Conservation (phyloP, 2,888 invertebrate species). For the Adelphocoris suturalis region DNA sequence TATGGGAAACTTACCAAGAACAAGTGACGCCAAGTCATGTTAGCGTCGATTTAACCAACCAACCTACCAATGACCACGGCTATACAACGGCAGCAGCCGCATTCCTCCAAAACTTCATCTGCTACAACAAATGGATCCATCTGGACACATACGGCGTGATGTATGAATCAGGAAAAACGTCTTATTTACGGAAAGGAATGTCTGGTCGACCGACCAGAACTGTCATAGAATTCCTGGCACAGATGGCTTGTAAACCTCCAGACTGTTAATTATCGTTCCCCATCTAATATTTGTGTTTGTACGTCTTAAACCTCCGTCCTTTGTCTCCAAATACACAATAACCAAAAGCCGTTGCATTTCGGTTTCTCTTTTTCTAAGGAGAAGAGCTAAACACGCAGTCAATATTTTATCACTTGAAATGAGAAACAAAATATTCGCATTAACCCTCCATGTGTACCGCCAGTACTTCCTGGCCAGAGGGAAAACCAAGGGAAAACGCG, state of each 20-base stretch:
- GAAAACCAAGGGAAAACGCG: no score
- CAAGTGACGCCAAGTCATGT: conserved; percentile 71
- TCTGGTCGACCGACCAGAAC: conserved; percentile 89
- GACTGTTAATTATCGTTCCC: conserved; percentile 51
- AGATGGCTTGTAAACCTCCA: conserved; percentile 77
- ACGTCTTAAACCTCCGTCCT: conserved; percentile 18
- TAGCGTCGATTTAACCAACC: conserved; percentile 72
- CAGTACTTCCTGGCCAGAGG: no score
- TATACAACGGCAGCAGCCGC: conserved; percentile 88
- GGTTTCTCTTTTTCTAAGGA: no score
- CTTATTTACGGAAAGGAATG: conserved; percentile 84
- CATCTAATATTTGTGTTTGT: neutral
- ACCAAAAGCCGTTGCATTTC: neutral
- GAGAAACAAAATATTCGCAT: no score
- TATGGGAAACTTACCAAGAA: conserved; percentile 78
- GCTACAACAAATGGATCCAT: conserved; percentile 88
- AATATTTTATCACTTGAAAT: no score
- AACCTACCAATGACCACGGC: conserved; percentile 70
- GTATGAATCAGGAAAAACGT: conserved; percentile 83
- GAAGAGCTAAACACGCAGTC: no score
- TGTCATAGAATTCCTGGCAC: conserved; percentile 85
- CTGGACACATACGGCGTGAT: conserved; percentile 90
- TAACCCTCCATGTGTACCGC: no score
- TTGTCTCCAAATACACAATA: conserved; percentile 32
- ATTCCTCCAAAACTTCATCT: conserved; percentile 86